Evolutionary conservation across 2,797 vertebrate species (phyloP).

Genomic region (Coracias cyanogaster): DNA sequence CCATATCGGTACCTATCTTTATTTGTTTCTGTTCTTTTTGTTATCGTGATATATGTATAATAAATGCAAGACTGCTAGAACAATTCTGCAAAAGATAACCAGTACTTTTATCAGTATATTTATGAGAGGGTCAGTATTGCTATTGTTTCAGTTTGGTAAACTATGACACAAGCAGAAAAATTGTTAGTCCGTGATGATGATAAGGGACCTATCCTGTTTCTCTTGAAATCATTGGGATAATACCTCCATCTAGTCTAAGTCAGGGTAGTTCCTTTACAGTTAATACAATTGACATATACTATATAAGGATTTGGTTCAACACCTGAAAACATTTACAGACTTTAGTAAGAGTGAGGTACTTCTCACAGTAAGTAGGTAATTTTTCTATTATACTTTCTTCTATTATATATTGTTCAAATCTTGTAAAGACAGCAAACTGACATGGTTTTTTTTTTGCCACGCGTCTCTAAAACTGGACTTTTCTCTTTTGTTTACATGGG

Average conservation of each 20-base stretch:
- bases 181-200: accelerated
- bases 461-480: not conserved
- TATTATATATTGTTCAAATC: not conserved
- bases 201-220: not conserved
- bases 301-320: not conserved
- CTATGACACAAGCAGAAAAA: not conserved
- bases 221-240: not conserved
- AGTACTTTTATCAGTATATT: not conserved
- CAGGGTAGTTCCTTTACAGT: not conserved
- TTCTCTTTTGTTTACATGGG: not conserved
- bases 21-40: not conserved
- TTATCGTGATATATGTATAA: not conserved
- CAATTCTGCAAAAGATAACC: not conserved
- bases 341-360: not conserved
- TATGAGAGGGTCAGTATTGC: not conserved
- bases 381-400: not conserved
- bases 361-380: not conserved
- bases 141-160: not conserved
- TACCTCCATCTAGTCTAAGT: not conserved
- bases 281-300: not conserved
- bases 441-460: not conserved
- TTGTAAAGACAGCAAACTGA: not conserved
- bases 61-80: not conserved
- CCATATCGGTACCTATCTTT: not conserved
- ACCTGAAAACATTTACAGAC: not conserved